Conservation (phyloP, 2,113 vertebrate genomes). For the Hemiscyllium ocellatum region DNA sequence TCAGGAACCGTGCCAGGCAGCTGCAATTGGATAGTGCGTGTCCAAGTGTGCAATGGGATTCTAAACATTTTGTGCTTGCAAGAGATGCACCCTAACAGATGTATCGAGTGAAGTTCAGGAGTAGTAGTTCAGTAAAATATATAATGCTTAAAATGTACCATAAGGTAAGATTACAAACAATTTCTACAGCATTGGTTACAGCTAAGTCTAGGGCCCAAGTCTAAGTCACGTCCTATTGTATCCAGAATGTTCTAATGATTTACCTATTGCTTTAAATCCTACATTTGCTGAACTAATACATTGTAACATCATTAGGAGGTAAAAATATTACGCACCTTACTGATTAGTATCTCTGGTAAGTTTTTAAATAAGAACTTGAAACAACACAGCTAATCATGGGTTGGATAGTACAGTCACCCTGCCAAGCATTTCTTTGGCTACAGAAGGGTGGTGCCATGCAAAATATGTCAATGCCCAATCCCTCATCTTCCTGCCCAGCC, state of each 20-base stretch:
- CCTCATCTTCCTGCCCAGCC: too few species aligned
- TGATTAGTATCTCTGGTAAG: neutral
- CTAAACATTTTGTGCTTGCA: too few species aligned
- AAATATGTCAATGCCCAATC: too few species aligned
- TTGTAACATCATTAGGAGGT: too few species aligned
- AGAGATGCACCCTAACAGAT: neutral
- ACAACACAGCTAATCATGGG: too few species aligned
- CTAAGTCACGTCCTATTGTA: neutral
- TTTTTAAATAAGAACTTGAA: too few species aligned
- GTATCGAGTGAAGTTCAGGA: neutral
- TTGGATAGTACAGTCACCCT: too few species aligned
- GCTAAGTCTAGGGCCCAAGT: neutral
- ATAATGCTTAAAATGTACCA: neutral
- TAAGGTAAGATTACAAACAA: neutral
- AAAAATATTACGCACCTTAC: neutral
- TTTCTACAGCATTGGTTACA: neutral
- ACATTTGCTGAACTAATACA: neutral
- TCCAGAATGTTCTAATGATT: neutral
- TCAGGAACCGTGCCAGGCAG: too few species aligned
- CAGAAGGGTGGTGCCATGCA: too few species aligned
- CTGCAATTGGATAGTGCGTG: too few species aligned
- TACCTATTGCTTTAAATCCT: neutral
- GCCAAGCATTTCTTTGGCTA: too few species aligned
- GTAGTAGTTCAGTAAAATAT: neutral
- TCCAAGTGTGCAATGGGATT: too few species aligned